phyloP scores from a whole-genome alignment of 2,888 invertebrate species.

The Melangyna quadrimaculata region DNA sequence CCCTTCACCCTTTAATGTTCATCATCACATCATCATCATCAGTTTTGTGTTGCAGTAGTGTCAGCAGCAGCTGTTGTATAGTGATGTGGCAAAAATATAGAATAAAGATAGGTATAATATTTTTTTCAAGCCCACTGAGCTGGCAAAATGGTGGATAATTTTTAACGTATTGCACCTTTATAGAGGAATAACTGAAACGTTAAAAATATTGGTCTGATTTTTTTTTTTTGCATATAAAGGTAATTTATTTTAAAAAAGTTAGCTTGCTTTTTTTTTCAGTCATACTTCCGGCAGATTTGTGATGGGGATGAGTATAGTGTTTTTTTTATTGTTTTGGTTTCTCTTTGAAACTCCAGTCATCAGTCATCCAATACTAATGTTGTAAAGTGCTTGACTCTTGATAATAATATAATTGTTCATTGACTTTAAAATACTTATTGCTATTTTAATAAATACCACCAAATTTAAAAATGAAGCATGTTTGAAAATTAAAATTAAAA shows the following conservation, averaged over 20 bases:
- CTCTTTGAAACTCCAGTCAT: neutral
- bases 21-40: neutral
- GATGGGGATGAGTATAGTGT: neutral
- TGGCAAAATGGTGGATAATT: slow-evolving; percentile 58
- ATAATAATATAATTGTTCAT: slow-evolving; percentile 4
- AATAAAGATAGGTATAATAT: neutral
- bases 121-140: slow-evolving; percentile 41
- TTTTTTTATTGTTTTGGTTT: neutral
- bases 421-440: neutral
- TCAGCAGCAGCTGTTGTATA: neutral
- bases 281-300: slow-evolving; percentile 3
- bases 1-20: neutral
- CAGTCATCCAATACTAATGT: neutral
- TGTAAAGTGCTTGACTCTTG: neutral
- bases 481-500: neutral
- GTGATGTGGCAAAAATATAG: slow-evolving; percentile 8
- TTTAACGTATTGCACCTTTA: slow-evolving; percentile 54
- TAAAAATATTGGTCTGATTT: slow-evolving; percentile 21
- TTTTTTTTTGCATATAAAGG: neutral
- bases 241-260: neutral
- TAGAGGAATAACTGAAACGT: slow-evolving; percentile 52
- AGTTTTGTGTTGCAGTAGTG: neutral
- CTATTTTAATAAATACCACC: neutral
- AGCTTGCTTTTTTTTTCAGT: neutral
- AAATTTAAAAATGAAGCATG: neutral